phyloP scores from a whole-genome alignment of 2,113 vertebrate genomes.

The Oncorhynchus gorbuscha region DNA sequence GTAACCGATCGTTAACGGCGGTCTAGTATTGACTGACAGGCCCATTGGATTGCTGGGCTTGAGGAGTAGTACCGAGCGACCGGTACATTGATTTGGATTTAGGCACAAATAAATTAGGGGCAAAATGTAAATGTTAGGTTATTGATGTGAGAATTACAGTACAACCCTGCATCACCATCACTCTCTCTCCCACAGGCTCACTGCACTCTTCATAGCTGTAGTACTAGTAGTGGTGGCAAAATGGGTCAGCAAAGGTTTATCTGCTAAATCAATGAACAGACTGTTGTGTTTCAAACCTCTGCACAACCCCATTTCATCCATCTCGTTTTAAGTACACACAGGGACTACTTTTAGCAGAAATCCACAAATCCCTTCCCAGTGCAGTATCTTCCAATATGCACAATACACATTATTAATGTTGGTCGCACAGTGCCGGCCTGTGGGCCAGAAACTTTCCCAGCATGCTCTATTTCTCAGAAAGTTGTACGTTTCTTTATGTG shows the following conservation, averaged over 20 bases:
- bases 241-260: constrained; percentile 1
- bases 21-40: neutral
- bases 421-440: too few relatives aligned
- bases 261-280: neutral
- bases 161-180: neutral
- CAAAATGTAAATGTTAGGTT: constrained; percentile 12
- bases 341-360: neutral
- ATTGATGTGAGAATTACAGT: neutral
- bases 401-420: neutral
- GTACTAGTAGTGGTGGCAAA: neutral
- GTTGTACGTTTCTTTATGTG: constrained; percentile 32
- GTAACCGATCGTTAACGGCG: neutral
- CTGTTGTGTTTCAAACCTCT: neutral
- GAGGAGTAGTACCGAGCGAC: neutral
- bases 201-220: neutral
- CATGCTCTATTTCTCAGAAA: constrained; percentile 31
- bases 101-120: neutral
- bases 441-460: constrained; percentile 2
- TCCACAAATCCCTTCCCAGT: neutral
- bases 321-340: neutral
- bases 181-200: neutral
- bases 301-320: neutral
- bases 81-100: too few relatives aligned
- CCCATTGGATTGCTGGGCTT: neutral
- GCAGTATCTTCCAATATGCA: constrained; percentile 11